phyloP scores from a whole-genome alignment of 2,888 invertebrate species.

The Leptopilina syphax region DNA sequence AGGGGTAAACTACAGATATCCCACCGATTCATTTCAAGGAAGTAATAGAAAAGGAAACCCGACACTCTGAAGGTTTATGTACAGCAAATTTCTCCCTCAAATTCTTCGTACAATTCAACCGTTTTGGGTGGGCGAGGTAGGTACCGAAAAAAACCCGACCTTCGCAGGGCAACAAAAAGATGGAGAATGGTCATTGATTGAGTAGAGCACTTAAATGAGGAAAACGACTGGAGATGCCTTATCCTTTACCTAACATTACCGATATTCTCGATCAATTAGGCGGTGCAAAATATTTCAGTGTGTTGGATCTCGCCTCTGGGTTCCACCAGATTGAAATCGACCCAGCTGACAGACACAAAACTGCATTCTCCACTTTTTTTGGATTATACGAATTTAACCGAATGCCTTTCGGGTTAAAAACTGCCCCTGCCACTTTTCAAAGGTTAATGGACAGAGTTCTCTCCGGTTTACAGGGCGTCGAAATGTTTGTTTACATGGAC shows the following conservation, averaged over 20 bases:
- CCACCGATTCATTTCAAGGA: background rate
- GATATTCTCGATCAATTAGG: background rate
- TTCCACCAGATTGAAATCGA: constrained; percentile 65
- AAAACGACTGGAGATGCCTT: background rate
- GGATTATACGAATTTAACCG: constrained; percentile 63
- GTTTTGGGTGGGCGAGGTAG: background rate
- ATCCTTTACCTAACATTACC: background rate
- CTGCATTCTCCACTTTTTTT: constrained; percentile 63
- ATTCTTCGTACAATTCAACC: background rate
- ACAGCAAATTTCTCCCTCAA: background rate
- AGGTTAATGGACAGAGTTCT: constrained; percentile 63
- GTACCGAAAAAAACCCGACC: background rate
- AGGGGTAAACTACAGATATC: background rate
- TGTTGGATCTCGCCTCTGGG: background rate
- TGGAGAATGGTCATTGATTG: background rate
- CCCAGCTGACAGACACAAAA: constrained; percentile 62
- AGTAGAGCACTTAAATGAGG: background rate
- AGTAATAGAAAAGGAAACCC: background rate
- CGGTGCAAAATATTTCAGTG: background rate
- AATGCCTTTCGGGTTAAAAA: constrained; percentile 67
- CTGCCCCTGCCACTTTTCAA: constrained; percentile 65
- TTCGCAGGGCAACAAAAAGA: background rate
- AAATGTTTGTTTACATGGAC: constrained; percentile 57
- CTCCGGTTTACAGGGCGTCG: constrained; percentile 56
- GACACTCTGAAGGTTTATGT: background rate